Base-by-base conservation (phyloP, 1,140 invertebrate genomes). In the Leucophenga varia region DNA sequence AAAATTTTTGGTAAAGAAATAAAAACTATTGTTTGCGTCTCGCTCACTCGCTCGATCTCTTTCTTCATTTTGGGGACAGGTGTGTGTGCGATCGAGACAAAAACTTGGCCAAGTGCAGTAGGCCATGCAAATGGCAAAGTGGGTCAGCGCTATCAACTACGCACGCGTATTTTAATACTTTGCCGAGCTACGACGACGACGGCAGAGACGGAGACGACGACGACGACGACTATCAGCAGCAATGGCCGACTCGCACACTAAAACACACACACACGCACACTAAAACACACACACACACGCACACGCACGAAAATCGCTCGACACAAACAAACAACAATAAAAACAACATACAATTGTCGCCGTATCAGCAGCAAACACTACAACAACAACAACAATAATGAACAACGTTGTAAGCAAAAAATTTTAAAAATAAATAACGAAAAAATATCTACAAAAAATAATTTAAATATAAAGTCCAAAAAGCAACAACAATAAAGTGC, bases 101-200 rank as follows among this genome's bases (percentile, higher is more conserved):
- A 71, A 71, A 71, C 53, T 71, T 71, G 67, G 67, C 59, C 67
- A 71, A 71, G 67, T 71, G 67, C 67, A 71, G 67, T 71, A 70
- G 67, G 67, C 67, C 67, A 71, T 71, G 67, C 67, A 71, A 70
- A 71, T 51, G 41, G 28, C 41, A 59, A 71, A 71, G 67, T 71
- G 60, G 67, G 67, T 71, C 67, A 71, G 54, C n/a, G n/a, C 63
- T 64, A 64, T 64, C 54, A 59, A 64, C 54, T 59, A 50, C 25
- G 3, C 7, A 52, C 42, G 35, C 49, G 49, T 43, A 45, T 51
- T 45, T 42, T 35, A 41, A 35, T 50, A 49, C 43, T 49, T n/a
- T 44, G 25, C 9, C 14, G 12, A 14, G 14, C 14, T 32, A 7
- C 7, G n/a, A 2, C 14, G 31, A n/a, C 12, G 14, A n/a, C 31